A percentile compares a stretch with the other conserved stretches of the same genome.
Conservation (phyloP, 2,113 vertebrate genomes). For the Ia io region DNA sequence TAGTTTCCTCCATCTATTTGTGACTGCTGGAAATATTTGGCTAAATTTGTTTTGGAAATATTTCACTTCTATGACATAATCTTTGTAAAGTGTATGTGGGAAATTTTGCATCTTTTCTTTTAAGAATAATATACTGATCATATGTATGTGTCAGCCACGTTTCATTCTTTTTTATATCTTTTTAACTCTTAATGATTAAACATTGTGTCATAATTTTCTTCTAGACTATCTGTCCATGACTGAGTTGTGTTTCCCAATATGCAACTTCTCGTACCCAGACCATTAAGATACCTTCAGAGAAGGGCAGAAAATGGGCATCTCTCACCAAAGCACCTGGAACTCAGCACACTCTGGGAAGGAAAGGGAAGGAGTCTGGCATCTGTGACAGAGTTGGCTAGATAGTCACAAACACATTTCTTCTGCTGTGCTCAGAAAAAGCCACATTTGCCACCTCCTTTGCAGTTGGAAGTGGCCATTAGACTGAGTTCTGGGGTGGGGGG, state of each 20-base stretch:
- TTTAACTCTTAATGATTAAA: slow-evolving; percentile 5
- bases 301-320: background rate
- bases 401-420: background rate
- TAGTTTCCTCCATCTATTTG: background rate
- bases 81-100: background rate
- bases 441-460: background rate
- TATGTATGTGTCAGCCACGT: background rate
- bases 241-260: background rate
- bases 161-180: background rate
- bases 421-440: background rate
- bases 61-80: background rate
- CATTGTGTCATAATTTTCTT: background rate
- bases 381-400: background rate
- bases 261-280: background rate
- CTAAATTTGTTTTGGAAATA: slow-evolving; percentile 3
- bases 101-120: background rate
- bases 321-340: background rate
- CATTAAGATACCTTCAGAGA: background rate
- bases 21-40: slow-evolving; percentile 15
- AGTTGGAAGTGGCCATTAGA: background rate
- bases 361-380: background rate
- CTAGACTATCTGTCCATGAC: background rate
- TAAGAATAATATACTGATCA: background rate
- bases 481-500: background rate
- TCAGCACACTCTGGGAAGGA: background rate